phyloP scores from a whole-genome alignment of 2,113 vertebrate genomes.

The Gallinago undulata region DNA sequence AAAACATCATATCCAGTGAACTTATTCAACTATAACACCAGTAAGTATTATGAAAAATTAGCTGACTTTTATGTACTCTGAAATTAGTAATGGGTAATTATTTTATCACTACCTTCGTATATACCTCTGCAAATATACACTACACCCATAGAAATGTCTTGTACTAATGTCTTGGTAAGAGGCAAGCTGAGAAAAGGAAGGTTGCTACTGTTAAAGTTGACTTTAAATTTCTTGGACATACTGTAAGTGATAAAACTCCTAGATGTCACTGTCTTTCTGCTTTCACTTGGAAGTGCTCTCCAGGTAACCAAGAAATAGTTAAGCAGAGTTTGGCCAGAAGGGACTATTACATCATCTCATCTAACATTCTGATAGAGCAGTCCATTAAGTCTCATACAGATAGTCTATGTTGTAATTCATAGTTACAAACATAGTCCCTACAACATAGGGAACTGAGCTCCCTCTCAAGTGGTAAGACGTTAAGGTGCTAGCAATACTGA shows the following conservation, averaged over 20 bases:
- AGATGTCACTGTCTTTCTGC: neutral
- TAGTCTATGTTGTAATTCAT: too few species aligned
- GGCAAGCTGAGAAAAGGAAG: neutral
- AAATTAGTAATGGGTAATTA: neutral
- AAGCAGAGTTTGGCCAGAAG: neutral
- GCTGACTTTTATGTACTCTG: neutral
- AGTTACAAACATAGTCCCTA: too few species aligned
- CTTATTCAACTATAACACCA: neutral
- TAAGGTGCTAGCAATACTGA: neutral
- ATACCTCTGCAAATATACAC: neutral
- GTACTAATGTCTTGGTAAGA: neutral
- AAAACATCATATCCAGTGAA: neutral
- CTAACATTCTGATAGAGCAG: neutral
- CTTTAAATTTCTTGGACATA: neutral
- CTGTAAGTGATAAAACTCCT: neutral
- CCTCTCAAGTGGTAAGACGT: neutral
- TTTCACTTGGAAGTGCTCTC: neutral
- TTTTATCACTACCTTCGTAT: neutral
- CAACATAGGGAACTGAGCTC: neutral
- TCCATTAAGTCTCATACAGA: neutral
- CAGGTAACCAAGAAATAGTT: neutral
- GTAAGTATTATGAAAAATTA: neutral
- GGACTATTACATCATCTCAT: neutral
- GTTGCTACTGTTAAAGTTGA: neutral
- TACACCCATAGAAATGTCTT: neutral